Percentiles rank a stretch among this genome's conserved stretches.
Conservation (phyloP, 2,113 vertebrate species). For the Ammodytes dubius region DNA sequence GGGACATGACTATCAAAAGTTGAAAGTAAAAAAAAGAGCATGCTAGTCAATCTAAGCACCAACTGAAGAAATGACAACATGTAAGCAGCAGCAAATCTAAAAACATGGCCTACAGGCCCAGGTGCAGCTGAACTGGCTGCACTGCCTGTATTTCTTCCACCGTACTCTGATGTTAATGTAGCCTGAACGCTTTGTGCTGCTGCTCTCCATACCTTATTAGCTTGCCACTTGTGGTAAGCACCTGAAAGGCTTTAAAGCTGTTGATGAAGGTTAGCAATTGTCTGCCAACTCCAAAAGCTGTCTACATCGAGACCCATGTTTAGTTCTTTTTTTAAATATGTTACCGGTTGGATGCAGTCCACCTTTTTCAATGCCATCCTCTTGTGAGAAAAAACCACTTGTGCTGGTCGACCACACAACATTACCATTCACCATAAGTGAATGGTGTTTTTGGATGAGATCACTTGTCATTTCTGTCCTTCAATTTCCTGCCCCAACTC, state of each 20-base stretch:
- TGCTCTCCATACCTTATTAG: not conserved
- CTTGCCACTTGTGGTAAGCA: not conserved
- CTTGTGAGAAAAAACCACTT: constrained; percentile 21
- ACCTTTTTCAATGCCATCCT: constrained; percentile 19
- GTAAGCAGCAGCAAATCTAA: not conserved
- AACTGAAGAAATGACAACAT: not conserved
- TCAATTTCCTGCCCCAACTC: constrained; percentile 30
- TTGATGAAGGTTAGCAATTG: not conserved
- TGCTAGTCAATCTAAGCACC: not conserved
- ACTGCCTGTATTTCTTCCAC: not conserved
- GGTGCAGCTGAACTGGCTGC: not conserved
- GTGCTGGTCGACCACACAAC: constrained; percentile 4
- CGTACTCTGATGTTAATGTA: not conserved
- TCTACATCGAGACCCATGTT: not conserved
- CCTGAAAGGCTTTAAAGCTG: constrained; percentile 1
- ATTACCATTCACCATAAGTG: constrained; percentile 3
- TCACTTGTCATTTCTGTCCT: constrained; percentile 32
- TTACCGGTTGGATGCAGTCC: constrained; percentile 11
- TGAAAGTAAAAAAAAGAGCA: not conserved
- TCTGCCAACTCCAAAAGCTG: not conserved
- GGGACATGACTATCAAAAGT: not conserved
- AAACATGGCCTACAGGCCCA: not conserved
- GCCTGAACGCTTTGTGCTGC: not conserved
- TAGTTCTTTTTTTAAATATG: not conserved
- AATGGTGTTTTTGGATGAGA: constrained; percentile 25